A percentile compares a stretch with the other conserved stretches of the same genome.
Conservation (phyloP, 1,140 invertebrate genomes). For the Sesamia nonagrioides region DNA sequence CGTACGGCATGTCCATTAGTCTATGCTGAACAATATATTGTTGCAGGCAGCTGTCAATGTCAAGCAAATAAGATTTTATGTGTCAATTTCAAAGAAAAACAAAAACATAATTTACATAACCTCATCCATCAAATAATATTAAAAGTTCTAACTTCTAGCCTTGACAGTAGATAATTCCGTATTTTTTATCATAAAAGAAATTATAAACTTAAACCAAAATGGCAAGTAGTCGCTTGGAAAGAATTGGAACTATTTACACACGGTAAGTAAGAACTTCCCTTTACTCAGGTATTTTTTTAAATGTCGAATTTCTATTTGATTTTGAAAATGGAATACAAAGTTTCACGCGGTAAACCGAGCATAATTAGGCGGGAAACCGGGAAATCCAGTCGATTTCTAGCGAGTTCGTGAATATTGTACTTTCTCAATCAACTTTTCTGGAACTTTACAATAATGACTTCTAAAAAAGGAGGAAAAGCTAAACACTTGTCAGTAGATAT, state of each 20-base stretch:
- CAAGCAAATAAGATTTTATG: background rate
- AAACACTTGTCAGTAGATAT: conserved; percentile 73
- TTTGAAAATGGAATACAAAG: conserved; percentile 32
- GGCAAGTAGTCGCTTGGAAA: conserved; percentile 90
- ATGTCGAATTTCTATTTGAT: conserved; percentile 16
- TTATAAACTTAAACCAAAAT: conserved; percentile 54
- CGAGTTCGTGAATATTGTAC: background rate
- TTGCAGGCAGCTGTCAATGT: background rate
- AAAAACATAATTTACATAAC: background rate
- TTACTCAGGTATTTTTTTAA: background rate
- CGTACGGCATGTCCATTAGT: no score
- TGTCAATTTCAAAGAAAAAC: no score
- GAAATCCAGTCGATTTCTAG: background rate
- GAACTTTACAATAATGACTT: conserved; percentile 59
- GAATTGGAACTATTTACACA: conserved; percentile 91
- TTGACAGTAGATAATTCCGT: background rate
- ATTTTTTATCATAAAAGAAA: background rate
- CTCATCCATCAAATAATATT: background rate
- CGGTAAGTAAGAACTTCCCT: conserved; percentile 88
- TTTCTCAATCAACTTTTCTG: background rate
- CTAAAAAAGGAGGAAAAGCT: conserved; percentile 66
- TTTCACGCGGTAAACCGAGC: conserved; percentile 39
- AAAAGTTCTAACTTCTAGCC: background rate
- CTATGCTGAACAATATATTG: no score
- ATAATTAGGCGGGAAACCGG: conserved; percentile 51